Conservation (phyloP, 1,140 invertebrate genomes). For the Dinoponera quadriceps region DNA sequence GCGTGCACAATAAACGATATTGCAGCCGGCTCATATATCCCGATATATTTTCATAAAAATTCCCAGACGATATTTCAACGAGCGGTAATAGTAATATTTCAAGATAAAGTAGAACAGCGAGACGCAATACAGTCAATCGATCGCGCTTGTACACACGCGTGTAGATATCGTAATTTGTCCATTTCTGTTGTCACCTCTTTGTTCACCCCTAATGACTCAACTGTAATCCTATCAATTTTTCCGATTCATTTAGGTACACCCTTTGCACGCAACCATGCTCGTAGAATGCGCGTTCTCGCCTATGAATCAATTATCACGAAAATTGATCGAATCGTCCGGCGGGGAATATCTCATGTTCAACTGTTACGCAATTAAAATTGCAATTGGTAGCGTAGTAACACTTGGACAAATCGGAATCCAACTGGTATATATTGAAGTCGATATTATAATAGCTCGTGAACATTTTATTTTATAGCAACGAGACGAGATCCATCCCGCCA, state of each 20-base stretch:
- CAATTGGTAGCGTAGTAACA: not conserved
- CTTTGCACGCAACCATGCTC: not conserved
- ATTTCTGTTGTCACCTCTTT: not conserved
- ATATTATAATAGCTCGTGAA: not conserved
- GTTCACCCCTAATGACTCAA: not conserved
- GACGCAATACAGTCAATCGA: not conserved
- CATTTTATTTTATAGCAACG: slow-evolving; percentile 9
- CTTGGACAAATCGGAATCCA: not conserved
- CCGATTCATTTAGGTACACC: too few species aligned
- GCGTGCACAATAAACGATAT: slow-evolving; percentile 1
- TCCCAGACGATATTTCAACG: not conserved
- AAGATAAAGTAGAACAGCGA: not conserved
- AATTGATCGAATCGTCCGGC: not conserved
- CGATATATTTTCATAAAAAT: slow-evolving; percentile 32
- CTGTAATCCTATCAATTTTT: too few species aligned
- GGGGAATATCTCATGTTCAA: not conserved
- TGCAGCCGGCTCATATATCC: not conserved
- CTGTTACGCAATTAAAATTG: not conserved
- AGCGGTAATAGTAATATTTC: slow-evolving; percentile 23
- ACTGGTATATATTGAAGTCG: not conserved
- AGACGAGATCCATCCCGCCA: not conserved
- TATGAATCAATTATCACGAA: not conserved
- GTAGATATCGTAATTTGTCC: not conserved
- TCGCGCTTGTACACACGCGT: not conserved
- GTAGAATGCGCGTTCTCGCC: not conserved